Evolutionary conservation across 2,113 vertebrate species (phyloP).

Genomic region (Chamaea fasciata): DNA sequence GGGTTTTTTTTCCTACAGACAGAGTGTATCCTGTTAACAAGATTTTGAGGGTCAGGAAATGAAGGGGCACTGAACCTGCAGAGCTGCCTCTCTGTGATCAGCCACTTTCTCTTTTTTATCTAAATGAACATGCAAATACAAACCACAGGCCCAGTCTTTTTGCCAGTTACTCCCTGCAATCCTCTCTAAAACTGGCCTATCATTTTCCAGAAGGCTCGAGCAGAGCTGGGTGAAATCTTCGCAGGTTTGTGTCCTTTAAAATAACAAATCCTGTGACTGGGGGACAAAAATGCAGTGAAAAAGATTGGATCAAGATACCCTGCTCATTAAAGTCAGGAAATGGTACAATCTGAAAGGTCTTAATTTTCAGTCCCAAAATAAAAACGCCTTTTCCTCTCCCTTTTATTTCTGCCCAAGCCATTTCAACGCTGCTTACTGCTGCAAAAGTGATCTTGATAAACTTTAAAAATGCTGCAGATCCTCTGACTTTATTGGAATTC

Average conservation of each 20-base stretch:
- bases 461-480: neutral
- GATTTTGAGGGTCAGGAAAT: neutral
- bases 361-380: constrained; percentile 12
- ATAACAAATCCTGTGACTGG: neutral
- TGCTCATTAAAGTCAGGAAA: constrained; percentile 10
- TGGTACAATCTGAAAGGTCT: neutral
- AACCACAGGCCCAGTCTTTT: neutral
- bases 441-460: neutral
- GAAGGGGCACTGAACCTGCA: neutral
- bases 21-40: neutral
- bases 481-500: neutral
- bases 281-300: constrained; percentile 2
- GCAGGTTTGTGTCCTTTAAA: neutral
- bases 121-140: neutral
- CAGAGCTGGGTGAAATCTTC: neutral
- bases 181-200: neutral
- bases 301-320: neutral
- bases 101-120: neutral
- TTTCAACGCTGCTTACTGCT: neutral
- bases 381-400: neutral
- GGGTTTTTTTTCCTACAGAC: fast-evolving
- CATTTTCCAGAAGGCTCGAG: neutral
- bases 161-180: neutral
- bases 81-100: neutral
- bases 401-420: neutral